Evolutionary conservation across 2,797 vertebrate species (phyloP).

Genomic region (Hyperoplus immaculatus): DNA sequence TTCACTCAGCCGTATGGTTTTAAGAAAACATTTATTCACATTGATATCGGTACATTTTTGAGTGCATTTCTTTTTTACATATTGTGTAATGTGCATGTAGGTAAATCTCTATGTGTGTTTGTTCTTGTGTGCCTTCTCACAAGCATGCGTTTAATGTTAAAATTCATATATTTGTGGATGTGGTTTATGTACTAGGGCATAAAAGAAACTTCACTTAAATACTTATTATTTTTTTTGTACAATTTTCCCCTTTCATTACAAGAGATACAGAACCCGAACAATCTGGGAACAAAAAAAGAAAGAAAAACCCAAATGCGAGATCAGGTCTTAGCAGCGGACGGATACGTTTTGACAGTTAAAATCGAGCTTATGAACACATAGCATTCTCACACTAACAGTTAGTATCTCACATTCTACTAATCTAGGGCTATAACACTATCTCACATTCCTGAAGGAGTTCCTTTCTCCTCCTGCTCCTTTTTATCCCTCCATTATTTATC

Average conservation of each 20-base stretch:
- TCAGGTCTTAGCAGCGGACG: conserved; percentile 74
- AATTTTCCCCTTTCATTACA: conserved; percentile 70
- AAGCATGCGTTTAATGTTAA: conserved; percentile 54
- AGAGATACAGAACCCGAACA: conserved; percentile 72
- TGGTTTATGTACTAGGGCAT: conserved; percentile 50
- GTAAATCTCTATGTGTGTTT: conserved; percentile 50
- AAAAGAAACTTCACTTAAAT: conserved; percentile 73
- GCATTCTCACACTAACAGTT: conserved; percentile 77
- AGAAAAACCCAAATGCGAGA: conserved; percentile 62
- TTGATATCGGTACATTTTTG: conserved; percentile 83
- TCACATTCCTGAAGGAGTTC: conserved; percentile 73
- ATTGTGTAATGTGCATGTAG: conserved; percentile 66
- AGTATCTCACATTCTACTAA: conserved; percentile 70
- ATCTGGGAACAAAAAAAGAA: conserved; percentile 61
- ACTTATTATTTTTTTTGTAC: conserved; percentile 79
- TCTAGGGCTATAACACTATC: conserved; percentile 74
- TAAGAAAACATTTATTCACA: conserved; percentile 86
- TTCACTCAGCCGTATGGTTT: conserved; percentile 57
- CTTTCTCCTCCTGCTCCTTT: conserved; percentile 61
- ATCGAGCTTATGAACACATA: conserved; percentile 66
- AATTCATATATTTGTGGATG: conserved; percentile 40
- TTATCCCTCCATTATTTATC: conserved; percentile 50
- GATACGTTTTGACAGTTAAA: conserved; percentile 69
- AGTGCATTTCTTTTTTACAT: conserved; percentile 77
- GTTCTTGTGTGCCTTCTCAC: conserved; percentile 42